Evolutionary conservation across 1,140 invertebrate genomes (phyloP).

Genomic region (Caerostris extrusa): DNA sequence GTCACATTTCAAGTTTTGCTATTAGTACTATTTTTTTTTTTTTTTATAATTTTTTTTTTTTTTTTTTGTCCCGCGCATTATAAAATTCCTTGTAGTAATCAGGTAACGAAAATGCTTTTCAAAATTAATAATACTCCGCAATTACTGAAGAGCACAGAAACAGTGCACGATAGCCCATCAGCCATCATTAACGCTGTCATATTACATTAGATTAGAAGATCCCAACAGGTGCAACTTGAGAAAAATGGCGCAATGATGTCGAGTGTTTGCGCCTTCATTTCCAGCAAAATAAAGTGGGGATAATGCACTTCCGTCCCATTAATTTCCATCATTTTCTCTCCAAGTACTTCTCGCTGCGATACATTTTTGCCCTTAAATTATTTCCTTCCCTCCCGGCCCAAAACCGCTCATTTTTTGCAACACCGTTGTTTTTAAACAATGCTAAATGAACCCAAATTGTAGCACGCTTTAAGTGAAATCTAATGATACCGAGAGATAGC

Average conservation of each 20-base stretch:
- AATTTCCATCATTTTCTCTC: conserved; percentile 73
- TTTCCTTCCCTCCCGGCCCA: conserved; percentile 22
- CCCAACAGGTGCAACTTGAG: conserved; percentile 59
- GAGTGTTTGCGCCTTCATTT: conserved; percentile 45
- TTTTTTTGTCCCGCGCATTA: not conserved
- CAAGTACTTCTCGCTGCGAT: conserved; percentile 48
- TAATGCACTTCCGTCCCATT: conserved; percentile 72
- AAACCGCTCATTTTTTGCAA: conserved; percentile 40
- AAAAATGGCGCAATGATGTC: conserved; percentile 70
- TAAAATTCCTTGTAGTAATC: conserved; percentile 49
- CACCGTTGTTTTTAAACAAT: conserved; percentile 44
- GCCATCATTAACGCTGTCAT: conserved; percentile 74
- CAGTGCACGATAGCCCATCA: conserved; percentile 45
- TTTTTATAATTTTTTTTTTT: not conserved
- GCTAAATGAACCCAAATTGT: conserved; percentile 26
- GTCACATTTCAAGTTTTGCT: not conserved
- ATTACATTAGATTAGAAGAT: conserved; percentile 71
- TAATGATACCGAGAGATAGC: conserved; percentile 25
- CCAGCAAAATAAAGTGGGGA: conserved; percentile 32
- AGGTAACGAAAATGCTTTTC: conserved; percentile 71
- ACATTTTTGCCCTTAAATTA: conserved; percentile 74
- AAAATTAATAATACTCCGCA: conserved; percentile 70
- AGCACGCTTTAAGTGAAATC: conserved; percentile 15
- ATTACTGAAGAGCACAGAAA: conserved; percentile 53
- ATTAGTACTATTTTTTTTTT: not conserved